Base-by-base conservation (phyloP, 2,888 invertebrate genomes). In the Abrostola tripartita region DNA sequence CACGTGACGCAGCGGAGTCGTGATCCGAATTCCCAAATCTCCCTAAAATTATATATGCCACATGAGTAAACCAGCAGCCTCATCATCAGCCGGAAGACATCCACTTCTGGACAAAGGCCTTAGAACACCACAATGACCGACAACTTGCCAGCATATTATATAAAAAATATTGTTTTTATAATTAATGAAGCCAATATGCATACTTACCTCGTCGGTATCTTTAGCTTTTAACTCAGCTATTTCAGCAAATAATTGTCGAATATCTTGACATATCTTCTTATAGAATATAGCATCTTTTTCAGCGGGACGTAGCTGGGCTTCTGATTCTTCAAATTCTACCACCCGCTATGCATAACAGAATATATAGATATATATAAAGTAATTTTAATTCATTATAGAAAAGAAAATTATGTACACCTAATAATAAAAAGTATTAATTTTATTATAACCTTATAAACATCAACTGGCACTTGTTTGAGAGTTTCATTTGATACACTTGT, bases 271-370 rank as follows among this genome's bases (percentile, higher is more conserved):
- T 36, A 96, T 96, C 65, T 96, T 95, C 76, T 96, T 95, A 83
- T 97, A 97, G 35, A 96, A 91, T 68, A 92, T 88, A 1, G 97
- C 95, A 91, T 98, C 98, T 75, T 95, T 95, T 56, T 96, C 96
- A 0, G 96, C 95, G 49, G 96, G 95, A 51, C 97, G 92, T 56
- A 93, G 89, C 57, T 95, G 91, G 0, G 97, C 96, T 91, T 97
- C 97, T 37, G 96, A 94, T 85, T 97, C 97, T 88, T 98, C 98
- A 81, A 96, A 96, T 66, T 95, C 95, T 40, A 96, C 96, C 37
- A 96, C 96, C 85, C 95, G 95, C 97, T 97, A 61, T 51, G 68
- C 74, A 24, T 36, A 47, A 35, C 52, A 52, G 11, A 50, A 37
- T 14, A 40, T 10, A n/a, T n/a, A n/a, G n/a, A 38, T 53, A 41